Percentiles rank a stretch among this genome's conserved stretches.
Evolutionary conservation across 2,888 invertebrate genomes (phyloP).

Genomic region (Gonocerus acuteangulatus): DNA sequence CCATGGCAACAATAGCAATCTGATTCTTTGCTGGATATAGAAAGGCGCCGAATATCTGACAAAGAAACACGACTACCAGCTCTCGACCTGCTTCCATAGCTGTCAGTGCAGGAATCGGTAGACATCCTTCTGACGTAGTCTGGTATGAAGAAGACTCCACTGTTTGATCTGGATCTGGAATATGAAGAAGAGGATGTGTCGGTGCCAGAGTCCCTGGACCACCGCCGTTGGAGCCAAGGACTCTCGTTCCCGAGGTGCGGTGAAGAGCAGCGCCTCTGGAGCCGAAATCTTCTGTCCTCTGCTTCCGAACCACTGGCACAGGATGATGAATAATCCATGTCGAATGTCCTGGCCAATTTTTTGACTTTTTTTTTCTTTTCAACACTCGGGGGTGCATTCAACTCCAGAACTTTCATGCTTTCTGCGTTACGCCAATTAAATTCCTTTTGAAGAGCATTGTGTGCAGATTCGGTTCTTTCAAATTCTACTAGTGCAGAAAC

Average conservation of each 20-base stretch:
- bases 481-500: conserved; percentile 88
- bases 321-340: conserved; percentile 56
- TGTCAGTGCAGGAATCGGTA: conserved; percentile 52
- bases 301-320: conserved; percentile 50
- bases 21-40: conserved; percentile 44
- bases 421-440: conserved; percentile 46
- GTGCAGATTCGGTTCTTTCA: conserved; percentile 75
- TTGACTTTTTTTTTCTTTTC: conserved; percentile 64
- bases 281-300: conserved; percentile 46
- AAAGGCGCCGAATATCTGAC: conserved; percentile 38
- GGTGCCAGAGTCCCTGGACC: conserved; percentile 45
- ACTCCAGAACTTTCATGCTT: conserved; percentile 63
- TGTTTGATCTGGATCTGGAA: conserved; percentile 51
- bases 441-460: conserved; percentile 64
- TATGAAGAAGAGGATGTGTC: conserved; percentile 55
- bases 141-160: conserved; percentile 52
- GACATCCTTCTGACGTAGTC: conserved; percentile 53
- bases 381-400: conserved; percentile 62
- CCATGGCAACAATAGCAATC: conserved; percentile 44
- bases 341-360: conserved; percentile 51
- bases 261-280: conserved; percentile 44
- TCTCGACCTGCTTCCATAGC: conserved; percentile 40
- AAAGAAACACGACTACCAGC: conserved; percentile 39
- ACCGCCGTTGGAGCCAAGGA: conserved; percentile 57
- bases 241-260: conserved; percentile 49